Evolutionary conservation across 2,797 vertebrate species (phyloP).

Genomic region (Mus spretus): DNA sequence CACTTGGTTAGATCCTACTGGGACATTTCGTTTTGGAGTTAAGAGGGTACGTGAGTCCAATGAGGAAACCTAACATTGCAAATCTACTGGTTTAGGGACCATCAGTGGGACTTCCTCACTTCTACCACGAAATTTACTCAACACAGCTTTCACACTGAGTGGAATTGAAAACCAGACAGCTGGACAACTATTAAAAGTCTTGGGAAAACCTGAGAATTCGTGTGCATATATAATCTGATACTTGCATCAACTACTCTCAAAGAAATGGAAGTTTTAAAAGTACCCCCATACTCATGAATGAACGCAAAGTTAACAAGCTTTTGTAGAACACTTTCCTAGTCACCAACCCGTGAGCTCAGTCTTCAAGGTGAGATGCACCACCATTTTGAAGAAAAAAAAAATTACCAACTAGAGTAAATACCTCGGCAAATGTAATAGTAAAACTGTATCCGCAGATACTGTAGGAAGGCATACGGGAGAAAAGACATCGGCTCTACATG

Average conservation of each 20-base stretch:
- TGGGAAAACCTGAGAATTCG: conserved; percentile 53
- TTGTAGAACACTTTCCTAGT: neutral
- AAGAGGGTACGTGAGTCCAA: neutral
- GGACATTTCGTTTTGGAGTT: conserved; percentile 35
- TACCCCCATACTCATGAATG: conserved; percentile 34
- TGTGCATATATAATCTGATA: neutral
- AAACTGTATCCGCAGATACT: conserved; percentile 18
- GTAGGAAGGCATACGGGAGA: neutral
- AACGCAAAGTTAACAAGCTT: conserved; percentile 61
- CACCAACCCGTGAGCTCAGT: conserved; percentile 6
- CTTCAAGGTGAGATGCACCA: conserved; percentile 7
- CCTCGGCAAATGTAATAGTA: neutral
- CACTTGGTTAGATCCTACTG: conserved; percentile 4
- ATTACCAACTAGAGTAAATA: conserved; percentile 22
- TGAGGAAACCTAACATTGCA: conserved; percentile 39
- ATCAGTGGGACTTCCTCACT: conserved; percentile 11
- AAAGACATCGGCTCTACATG: conserved; percentile 35
- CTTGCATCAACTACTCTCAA: conserved; percentile 60
- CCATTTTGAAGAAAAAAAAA: neutral
- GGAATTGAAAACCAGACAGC: conserved; percentile 18
- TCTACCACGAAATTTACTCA: conserved; percentile 31
- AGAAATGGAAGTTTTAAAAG: conserved; percentile 46
- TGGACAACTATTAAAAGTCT: conserved; percentile 55
- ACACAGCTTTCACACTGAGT: neutral
- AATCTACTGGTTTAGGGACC: conserved; percentile 1